Conservation (phyloP, 1,140 invertebrate species). For the Leptinotarsa lineolata region DNA sequence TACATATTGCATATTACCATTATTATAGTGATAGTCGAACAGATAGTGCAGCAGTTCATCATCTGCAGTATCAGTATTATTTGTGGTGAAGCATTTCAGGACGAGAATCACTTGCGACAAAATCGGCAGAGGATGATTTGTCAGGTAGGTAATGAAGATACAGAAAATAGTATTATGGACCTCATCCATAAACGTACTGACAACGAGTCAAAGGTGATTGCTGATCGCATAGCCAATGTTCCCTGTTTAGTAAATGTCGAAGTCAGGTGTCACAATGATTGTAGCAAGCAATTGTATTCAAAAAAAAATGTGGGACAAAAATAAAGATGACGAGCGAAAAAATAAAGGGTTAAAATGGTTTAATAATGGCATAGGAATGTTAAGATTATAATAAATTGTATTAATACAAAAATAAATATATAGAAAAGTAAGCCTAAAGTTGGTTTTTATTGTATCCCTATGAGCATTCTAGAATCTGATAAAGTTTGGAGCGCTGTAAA, state of each 20-base stretch:
- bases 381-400: no score
- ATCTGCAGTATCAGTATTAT: no score
- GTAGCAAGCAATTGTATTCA: slow-evolving; percentile 8
- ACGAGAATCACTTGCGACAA: background rate
- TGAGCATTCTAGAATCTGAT: no score
- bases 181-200: slow-evolving; percentile 14
- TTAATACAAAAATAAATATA: no score
- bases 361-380: slow-evolving; percentile 15
- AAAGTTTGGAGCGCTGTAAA: no score
- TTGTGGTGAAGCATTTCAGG: background rate
- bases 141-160: no score
- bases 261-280: slow-evolving; percentile 1
- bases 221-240: slow-evolving; percentile 20
- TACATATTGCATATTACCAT: no score
- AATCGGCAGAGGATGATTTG: background rate
- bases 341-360: no score
- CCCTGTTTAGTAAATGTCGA: slow-evolving; percentile 10
- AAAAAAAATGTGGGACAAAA: slow-evolving; percentile 2
- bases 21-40: no score
- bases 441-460: no score
- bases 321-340: slow-evolving; percentile 18
- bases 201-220: slow-evolving; percentile 13
- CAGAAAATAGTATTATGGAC: slow-evolving; percentile 10
- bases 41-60: no score
- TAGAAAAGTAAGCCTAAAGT: no score